Evolutionary conservation across 92 coral and sea anemone species (phyloP), one percentile per base, ranked within the genome.

Genomic region (Phenganax subtilis): DNA sequence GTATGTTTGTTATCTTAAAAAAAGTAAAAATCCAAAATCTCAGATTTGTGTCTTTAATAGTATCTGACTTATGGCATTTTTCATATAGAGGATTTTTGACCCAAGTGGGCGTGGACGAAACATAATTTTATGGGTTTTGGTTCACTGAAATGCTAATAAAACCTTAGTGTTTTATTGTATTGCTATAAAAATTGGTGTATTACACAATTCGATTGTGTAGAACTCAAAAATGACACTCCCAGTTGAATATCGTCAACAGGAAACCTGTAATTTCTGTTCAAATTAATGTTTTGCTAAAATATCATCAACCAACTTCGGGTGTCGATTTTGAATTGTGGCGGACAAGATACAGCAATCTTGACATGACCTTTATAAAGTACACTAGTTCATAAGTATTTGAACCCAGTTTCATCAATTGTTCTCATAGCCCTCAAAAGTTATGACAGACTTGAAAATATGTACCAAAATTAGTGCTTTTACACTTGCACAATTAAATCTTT

Each of bases 331-430:
- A 15, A 47, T 30, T 71, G 75, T 71, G 55, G 75, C 75, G 17
- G 75, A 71, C 75, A 71, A 30, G 75, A 53, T 31, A 71, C 8
- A 7, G 17, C 28, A 16, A 10, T 9, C 10, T 72, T 72, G 17
- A 37, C 51, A 6, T 20, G 17, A 72, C 77, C 56, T 0, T 51
- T 12, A 20, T 69, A 25, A 69, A 69, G 75, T 69, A 69, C 75
- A 12, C 75, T 15, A 11, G 27, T 71, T 71, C 57, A 30, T 71
- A 17, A 53, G 75, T 15, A 71, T 71, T 71, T 8, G 7, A 51
- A 55, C 55, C 54, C 12, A 71, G 55, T 71, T 71, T 71, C 75
- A 71, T 71, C 57, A 71, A 31, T 71, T 31, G 75, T 71, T 71
- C 6, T 71, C 37, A 8, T 71, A 37, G 75, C 15, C 75, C 9